Evolutionary conservation across 2,113 vertebrate species (phyloP), one percentile per base, ranked within the genome.

Genomic region (Pangasianodon gigas): DNA sequence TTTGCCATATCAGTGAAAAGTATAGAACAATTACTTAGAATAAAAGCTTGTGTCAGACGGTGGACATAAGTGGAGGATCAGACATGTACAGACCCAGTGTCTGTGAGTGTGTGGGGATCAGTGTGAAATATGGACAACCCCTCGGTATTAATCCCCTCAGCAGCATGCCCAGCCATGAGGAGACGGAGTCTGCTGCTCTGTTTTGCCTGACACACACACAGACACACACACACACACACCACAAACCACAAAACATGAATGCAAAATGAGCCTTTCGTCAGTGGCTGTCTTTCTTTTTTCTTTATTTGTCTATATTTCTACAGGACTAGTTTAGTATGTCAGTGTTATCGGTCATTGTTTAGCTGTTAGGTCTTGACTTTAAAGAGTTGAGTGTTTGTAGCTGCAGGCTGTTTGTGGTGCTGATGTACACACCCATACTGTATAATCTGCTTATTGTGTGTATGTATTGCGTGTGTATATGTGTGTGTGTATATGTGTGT

Each of bases 111-210:
- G 56, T 87, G 87, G 67, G 84, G 87, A 90, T 92, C 90, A 92
- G 89, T 83, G 86, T 29, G 86, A 89, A 86, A 88, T 87, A 89
- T 54, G 89, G 90, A 87, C 84, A 87, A 88, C 87, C 91, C 88
- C 71, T 88, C 54, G 54, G 83, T 90, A 84, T 90, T 90, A 92
- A 90, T 92, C 91, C 91, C 84, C 87, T 80, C 90, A 89, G 87
- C 89, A 85, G 86, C 86, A 88, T 46, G 67, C 62, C 77, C 65
- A 90, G 51, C 37, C 85, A 87, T 62, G 84, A 81, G 75, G 85
- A 89, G 85, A 91, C 86, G 71, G 60, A 90, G 56, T 89, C 89
- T 87, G 84, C 87, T 74, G 60, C 29, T 87, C 86, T 84, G 81
- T 46, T 56, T 58, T 82, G 75, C 44, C 84, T 87, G 77, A 26